Evolutionary conservation across 2,113 vertebrate species (phyloP).

Genomic region (Macroglossus sobrinus): DNA sequence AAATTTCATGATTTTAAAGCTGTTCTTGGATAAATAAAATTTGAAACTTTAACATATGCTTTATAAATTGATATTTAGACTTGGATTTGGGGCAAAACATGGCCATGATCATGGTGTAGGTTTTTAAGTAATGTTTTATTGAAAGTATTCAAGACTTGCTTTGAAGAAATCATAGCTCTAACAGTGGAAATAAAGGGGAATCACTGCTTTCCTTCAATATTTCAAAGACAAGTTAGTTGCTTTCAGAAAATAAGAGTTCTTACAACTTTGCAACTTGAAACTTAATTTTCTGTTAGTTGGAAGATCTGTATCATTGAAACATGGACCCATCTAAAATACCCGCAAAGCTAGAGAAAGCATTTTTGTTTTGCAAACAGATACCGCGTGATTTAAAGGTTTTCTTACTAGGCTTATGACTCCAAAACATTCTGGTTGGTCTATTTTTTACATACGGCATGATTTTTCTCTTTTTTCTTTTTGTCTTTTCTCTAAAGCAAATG

Average conservation of each 20-base stretch:
- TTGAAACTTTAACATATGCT: neutral
- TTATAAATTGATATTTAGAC: neutral
- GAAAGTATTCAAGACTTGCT: neutral
- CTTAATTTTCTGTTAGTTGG: neutral
- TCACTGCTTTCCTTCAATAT: neutral
- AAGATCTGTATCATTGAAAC: neutral
- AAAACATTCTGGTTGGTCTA: neutral
- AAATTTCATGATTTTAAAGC: neutral
- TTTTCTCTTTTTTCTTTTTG: neutral
- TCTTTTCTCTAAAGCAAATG: neutral
- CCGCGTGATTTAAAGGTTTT: neutral
- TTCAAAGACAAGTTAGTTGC: neutral
- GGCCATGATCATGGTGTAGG: neutral
- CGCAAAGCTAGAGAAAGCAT: neutral
- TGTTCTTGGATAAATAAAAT: neutral
- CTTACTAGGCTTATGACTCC: neutral
- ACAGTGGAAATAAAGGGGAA: neutral
- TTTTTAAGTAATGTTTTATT: neutral
- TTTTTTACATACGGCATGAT: neutral
- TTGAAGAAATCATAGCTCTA: neutral
- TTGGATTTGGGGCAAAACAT: neutral
- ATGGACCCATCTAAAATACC: neutral
- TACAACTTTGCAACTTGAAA: neutral
- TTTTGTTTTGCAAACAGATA: neutral
- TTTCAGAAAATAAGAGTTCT: slow-evolving; percentile 19